A percentile compares a stretch with the other conserved stretches of the same genome.
These are phyloP conservation scores for Brachymystax lenok DNA, from an alignment of 2,797 vertebrate genomes.

Conservation along the genomic window DNA sequence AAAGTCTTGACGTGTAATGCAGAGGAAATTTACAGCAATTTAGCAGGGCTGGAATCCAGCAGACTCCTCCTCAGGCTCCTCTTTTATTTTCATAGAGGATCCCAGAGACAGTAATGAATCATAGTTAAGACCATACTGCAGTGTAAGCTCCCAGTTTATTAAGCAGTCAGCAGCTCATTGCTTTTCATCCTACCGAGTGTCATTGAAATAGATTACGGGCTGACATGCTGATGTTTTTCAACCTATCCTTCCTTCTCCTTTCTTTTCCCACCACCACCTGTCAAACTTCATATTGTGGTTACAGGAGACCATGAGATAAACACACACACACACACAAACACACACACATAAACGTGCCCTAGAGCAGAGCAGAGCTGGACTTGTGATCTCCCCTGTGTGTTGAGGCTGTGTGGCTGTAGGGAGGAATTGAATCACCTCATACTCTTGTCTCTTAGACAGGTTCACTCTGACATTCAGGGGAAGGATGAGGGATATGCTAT, in stretches of 20 bases:
- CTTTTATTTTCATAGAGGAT: constrained; percentile 78
- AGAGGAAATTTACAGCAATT: constrained; percentile 73
- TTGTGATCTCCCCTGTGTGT: constrained; percentile 43
- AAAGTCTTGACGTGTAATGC: constrained; percentile 64
- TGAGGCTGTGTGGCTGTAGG: constrained; percentile 63
- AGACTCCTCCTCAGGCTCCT: constrained; percentile 67
- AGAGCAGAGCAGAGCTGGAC: neutral
- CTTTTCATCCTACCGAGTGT: constrained; percentile 69
- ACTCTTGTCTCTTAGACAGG: constrained; percentile 56
- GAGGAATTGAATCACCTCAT: constrained; percentile 69
- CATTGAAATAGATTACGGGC: constrained; percentile 69
- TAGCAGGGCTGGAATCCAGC: constrained; percentile 63
- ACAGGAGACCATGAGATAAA: constrained; percentile 30
- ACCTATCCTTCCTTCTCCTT: constrained; percentile 19
- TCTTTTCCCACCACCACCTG: constrained; percentile 22
- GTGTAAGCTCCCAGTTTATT: constrained; percentile 75
- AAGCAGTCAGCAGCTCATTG: constrained; percentile 76
- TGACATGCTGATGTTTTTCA: constrained; percentile 42
- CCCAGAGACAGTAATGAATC: constrained; percentile 79
- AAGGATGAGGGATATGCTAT: constrained; percentile 24
- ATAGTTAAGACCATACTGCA: constrained; percentile 76
- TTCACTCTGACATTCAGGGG: constrained; percentile 56
- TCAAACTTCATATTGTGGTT: constrained; percentile 38
- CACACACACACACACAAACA: neutral
- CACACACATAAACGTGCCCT: no score